phyloP scores from a whole-genome alignment of 2,888 invertebrate genomes.

The Mythimna albipuncta region DNA sequence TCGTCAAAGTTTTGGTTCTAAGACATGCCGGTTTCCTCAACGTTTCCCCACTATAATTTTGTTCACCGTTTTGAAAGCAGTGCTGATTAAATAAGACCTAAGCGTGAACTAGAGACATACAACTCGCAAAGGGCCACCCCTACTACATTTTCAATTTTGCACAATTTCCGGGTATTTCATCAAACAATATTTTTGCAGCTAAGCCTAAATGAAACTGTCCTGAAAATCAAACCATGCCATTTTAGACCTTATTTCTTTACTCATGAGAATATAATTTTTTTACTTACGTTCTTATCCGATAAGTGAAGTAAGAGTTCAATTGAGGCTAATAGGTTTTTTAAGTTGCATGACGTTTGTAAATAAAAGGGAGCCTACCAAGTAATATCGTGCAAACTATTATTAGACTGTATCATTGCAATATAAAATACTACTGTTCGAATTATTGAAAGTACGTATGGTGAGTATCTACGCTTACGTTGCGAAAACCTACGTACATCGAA shows the following conservation, averaged over 20 bases:
- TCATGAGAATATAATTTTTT: background rate
- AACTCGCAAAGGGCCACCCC: too few species aligned
- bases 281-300: background rate
- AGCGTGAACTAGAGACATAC: too few species aligned
- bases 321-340: conserved; percentile 4
- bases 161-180: background rate
- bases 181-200: background rate
- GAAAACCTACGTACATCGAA: too few species aligned
- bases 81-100: too few species aligned
- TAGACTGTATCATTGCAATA: conserved; percentile 18
- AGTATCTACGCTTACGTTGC: too few species aligned
- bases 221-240: background rate
- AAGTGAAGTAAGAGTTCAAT: background rate
- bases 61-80: too few species aligned
- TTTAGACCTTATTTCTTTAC: background rate
- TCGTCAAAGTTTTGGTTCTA: too few species aligned
- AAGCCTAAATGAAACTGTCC: background rate
- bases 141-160: background rate
- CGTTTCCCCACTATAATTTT: too few species aligned
- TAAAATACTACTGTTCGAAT: conserved; percentile 17
- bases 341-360: conserved; percentile 20
- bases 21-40: too few species aligned
- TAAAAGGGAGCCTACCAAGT: background rate
- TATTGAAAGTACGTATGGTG: background rate
- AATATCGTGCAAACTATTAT: conserved; percentile 15